Evolutionary conservation across 2,113 vertebrate species (phyloP).

Genomic region (Euleptes europaea): DNA sequence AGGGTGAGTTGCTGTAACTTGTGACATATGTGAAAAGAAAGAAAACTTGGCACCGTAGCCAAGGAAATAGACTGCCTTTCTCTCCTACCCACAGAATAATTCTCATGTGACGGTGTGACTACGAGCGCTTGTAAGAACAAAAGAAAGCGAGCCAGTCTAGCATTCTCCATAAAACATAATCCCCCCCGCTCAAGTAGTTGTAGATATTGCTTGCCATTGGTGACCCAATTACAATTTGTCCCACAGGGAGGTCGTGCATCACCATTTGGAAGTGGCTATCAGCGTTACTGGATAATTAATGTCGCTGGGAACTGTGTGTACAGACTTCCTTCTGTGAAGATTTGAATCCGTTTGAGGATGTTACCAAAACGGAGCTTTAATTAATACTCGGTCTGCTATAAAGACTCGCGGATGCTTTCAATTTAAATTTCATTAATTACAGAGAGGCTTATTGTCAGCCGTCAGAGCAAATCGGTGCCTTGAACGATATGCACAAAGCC

Average conservation of each 20-base stretch:
- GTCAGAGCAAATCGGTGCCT: conserved; percentile 28
- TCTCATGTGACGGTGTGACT: no score
- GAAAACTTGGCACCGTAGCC: neutral
- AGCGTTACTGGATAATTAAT: neutral
- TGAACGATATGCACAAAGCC: neutral
- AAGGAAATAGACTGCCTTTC: no score
- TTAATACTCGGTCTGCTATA: conserved; percentile 27
- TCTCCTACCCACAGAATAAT: no score
- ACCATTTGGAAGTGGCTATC: neutral
- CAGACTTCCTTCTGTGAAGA: conserved; percentile 14
- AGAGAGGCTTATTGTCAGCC: neutral
- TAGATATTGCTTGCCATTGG: no score
- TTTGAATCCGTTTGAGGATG: neutral
- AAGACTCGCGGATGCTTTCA: conserved; percentile 47
- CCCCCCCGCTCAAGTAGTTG: no score
- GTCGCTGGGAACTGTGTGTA: neutral
- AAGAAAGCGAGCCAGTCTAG: no score
- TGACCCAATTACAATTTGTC: no score
- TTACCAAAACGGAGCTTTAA: conserved; percentile 14
- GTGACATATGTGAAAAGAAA: neutral
- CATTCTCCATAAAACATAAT: no score
- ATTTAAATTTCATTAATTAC: conserved; percentile 25
- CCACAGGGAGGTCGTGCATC: no score
- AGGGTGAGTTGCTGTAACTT: neutral
- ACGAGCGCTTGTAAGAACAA: no score